Evolutionary conservation across 2,888 invertebrate genomes (phyloP).

Genomic region (Sturmia bella): DNA sequence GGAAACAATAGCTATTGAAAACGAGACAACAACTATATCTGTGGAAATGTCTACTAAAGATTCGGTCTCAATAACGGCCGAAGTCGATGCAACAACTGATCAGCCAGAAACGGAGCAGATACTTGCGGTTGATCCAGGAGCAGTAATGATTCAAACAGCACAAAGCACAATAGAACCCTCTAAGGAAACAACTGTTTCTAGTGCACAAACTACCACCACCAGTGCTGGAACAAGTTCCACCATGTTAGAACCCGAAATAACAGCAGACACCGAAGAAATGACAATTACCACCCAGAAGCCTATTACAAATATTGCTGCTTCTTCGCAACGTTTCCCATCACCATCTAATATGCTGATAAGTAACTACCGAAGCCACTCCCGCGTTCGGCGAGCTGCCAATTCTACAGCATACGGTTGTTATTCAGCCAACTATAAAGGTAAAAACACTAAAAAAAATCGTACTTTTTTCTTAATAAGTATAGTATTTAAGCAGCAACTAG

Average conservation of each 20-base stretch:
- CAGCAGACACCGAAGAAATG: constrained; percentile 19
- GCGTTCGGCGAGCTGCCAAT: constrained; percentile 55
- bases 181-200: background rate
- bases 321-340: background rate
- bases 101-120: background rate
- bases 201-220: background rate
- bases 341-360: constrained; percentile 70
- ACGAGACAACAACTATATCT: constrained; percentile 19
- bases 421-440: constrained; percentile 69
- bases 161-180: background rate
- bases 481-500: no score
- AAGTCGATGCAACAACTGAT: background rate
- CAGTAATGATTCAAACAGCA: background rate
- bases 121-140: background rate
- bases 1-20: background rate
- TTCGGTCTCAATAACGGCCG: no score
- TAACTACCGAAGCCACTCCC: constrained; percentile 73
- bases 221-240: no score
- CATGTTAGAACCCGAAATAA: background rate
- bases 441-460: background rate
- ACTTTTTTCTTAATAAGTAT: no score
- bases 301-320: background rate
- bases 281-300: background rate
- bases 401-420: constrained; percentile 72
- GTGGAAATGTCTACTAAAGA: background rate